phyloP scores from a whole-genome alignment of 2,888 invertebrate genomes.

The Cryptus viduatorius region DNA sequence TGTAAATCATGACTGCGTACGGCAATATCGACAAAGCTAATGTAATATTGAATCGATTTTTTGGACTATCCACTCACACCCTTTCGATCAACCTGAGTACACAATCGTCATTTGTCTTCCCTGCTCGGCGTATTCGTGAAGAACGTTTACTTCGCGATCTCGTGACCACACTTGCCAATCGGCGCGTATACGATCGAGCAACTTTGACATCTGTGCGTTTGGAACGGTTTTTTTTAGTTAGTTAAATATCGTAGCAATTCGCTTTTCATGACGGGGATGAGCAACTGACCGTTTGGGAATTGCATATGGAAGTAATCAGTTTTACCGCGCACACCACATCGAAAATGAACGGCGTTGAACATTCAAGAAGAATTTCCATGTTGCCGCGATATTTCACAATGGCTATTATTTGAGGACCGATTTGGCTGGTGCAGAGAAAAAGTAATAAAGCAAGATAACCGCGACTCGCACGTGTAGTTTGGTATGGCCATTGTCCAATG shows the following conservation, averaged over 20 bases:
- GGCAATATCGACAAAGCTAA: neutral
- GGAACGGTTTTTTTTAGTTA: too few relatives aligned
- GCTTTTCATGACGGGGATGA: neutral
- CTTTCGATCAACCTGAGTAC: slow-evolving; percentile 2
- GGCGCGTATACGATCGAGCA: slow-evolving; percentile 5
- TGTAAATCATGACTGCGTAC: neutral
- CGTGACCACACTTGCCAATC: neutral
- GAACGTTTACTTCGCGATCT: neutral
- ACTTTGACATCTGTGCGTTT: slow-evolving; percentile 5
- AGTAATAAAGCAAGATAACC: slow-evolving; percentile 13
- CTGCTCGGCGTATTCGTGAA: neutral
- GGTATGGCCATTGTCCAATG: slow-evolving; percentile 62
- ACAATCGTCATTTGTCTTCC: neutral
- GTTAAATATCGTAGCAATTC: too few relatives aligned
- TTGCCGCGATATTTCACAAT: slow-evolving; percentile 13
- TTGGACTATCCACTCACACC: neutral
- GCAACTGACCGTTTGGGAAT: slow-evolving; percentile 44
- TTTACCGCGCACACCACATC: slow-evolving; percentile 12
- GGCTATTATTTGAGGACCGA: slow-evolving; percentile 41
- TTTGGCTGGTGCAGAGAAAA: slow-evolving; percentile 37
- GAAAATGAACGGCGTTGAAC: slow-evolving; percentile 25
- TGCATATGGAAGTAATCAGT: slow-evolving; percentile 23
- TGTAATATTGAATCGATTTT: neutral
- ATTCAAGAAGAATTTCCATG: slow-evolving; percentile 34
- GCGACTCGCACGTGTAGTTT: slow-evolving; percentile 19